Evolutionary conservation across 2,888 invertebrate genomes (phyloP).

Genomic region (Drymonia ruficornis): DNA sequence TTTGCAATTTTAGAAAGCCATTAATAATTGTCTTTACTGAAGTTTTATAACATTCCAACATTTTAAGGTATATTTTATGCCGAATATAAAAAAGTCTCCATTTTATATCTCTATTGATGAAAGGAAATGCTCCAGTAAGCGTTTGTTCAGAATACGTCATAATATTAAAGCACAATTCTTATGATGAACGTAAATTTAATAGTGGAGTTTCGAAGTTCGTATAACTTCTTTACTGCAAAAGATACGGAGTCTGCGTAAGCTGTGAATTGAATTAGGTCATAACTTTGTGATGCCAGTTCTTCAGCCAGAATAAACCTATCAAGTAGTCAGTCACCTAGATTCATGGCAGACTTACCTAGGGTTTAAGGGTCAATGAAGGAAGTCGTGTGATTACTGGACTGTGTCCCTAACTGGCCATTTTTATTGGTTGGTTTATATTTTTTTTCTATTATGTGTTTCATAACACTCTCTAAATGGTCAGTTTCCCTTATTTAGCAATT

Average conservation of each 20-base stretch:
- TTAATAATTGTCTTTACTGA: not conserved
- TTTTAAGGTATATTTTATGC: not conserved
- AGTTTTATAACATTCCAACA: not conserved
- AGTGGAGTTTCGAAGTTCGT: slow-evolving; percentile 23
- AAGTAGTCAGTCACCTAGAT: not conserved
- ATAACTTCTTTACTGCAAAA: slow-evolving; percentile 27
- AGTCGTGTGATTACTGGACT: too few relatives aligned
- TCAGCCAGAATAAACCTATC: not conserved
- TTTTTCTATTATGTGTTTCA: too few relatives aligned
- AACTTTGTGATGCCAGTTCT: not conserved
- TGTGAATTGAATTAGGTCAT: not conserved
- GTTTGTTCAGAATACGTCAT: slow-evolving; percentile 5
- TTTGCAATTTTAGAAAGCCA: not conserved
- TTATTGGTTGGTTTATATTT: too few relatives aligned
- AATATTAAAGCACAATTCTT: slow-evolving; percentile 15
- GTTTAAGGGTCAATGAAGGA: too few relatives aligned
- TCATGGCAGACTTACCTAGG: too few relatives aligned
- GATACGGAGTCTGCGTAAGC: slow-evolving; percentile 19
- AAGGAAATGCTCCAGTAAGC: not conserved
- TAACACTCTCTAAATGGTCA: too few relatives aligned
- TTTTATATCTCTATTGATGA: not conserved
- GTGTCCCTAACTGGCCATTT: too few relatives aligned
- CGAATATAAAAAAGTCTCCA: not conserved
- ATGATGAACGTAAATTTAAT: slow-evolving; percentile 32
- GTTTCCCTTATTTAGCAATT: too few relatives aligned